Base-by-base conservation (phyloP, 2,113 vertebrate genomes). In the Lanius collurio region DNA sequence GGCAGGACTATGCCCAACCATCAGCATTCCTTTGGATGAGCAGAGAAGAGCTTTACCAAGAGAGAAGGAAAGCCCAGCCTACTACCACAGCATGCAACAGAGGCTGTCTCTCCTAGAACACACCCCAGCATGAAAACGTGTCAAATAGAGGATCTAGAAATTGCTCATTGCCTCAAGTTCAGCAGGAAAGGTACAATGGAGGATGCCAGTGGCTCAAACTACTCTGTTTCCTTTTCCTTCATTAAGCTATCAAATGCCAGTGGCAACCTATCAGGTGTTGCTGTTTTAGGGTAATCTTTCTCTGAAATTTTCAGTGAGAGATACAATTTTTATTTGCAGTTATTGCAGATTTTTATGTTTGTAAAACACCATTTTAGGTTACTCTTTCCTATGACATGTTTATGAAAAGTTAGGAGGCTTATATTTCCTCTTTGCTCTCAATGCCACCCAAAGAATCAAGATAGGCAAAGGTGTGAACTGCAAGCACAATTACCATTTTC, bases 261-360 rank as follows among this genome's bases (percentile, higher is more conserved):
- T 15, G n/a, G 60, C 77, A 77, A 77, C 46, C 62, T 67, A 65
- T 42, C 57, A 82, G 53, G 15, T 59, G 30, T 13, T 53, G 23
- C 50, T 95, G 78, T 37, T 83, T 75, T 37, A 82, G 55, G 24
- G 52, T 71, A 84, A 85, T 90, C 42, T 77, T 68, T 37, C 46
- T 79, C 53, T 93, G 88, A 89, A 77, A 89, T 92, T 96, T 95
- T 56, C 59, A 77, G 31, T 5, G 30, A 76, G 49, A 75, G 24
- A 69, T 39, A 37, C 15, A 8, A 31, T 55, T 69, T 89, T 82
- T 39, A 73, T 52, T 71, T 93, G 64, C 4, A 4, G 42, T 55
- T 90, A 70, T 17, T 83, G 68, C 42, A 83, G 78, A 68, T 73
- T 65, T 42, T 71, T 83, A 35, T 15, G 42, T 67, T 52, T 90